Conservation (phyloP, 2,888 invertebrate genomes). For the Rhyacophila evoluta region DNA sequence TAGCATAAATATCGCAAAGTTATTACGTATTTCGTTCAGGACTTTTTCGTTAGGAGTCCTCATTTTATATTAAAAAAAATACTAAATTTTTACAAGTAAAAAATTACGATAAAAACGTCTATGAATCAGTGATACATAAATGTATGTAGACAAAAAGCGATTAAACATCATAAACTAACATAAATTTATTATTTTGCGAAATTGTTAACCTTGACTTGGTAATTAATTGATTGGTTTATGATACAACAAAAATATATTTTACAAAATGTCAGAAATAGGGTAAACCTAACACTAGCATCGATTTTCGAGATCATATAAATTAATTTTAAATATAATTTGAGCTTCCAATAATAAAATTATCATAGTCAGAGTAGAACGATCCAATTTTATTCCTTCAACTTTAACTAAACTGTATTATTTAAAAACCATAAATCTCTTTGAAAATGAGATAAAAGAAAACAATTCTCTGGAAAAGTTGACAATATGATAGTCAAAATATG, state of each 20-base stretch:
- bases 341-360: slow-evolving; percentile 8
- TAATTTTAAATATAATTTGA: slow-evolving; percentile 31
- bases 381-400: too few relatives aligned
- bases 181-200: neutral
- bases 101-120: neutral
- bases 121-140: neutral
- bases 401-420: neutral
- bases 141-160: neutral
- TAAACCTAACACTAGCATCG: slow-evolving; percentile 29
- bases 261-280: slow-evolving; percentile 7
- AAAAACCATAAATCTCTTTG: too few relatives aligned
- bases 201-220: neutral
- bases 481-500: too few relatives aligned
- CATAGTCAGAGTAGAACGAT: neutral
- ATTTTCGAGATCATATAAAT: slow-evolving; percentile 35
- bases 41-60: slow-evolving; percentile 2
- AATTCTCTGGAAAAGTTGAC: too few relatives aligned
- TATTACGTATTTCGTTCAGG: slow-evolving; percentile 53
- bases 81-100: neutral
- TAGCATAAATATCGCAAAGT: slow-evolving; percentile 52
- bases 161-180: neutral
- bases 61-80: neutral
- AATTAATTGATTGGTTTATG: neutral
- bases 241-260: slow-evolving; percentile 2
- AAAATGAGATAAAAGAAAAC: too few relatives aligned